phyloP scores from a whole-genome alignment of 2,797 vertebrate genomes.

The Dendrocincla fuliginosa region DNA sequence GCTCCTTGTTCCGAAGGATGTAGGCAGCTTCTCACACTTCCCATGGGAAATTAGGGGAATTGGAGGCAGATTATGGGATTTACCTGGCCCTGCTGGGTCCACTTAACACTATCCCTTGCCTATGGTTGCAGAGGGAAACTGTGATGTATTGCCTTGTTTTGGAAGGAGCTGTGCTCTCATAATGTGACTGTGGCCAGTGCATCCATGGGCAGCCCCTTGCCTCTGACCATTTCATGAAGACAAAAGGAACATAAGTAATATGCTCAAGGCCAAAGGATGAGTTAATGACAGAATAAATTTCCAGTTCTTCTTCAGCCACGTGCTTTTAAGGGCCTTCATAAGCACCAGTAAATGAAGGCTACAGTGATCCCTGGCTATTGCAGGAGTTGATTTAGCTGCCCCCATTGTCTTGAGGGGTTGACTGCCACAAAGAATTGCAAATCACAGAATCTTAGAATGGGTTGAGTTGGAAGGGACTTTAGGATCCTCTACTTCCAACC shows the following conservation, averaged over 20 bases:
- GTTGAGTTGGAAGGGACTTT: not conserved
- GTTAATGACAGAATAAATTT: not conserved
- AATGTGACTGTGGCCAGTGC: too few species aligned
- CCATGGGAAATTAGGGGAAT: not conserved
- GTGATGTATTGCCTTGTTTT: not conserved
- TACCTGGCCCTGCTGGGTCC: accelerated
- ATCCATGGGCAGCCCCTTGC: not conserved
- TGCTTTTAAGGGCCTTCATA: not conserved
- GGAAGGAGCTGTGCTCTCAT: accelerated
- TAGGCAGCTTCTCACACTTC: not conserved
- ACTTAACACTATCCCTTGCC: accelerated
- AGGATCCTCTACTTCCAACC: not conserved
- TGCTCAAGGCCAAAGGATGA: not conserved
- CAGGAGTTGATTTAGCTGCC: not conserved
- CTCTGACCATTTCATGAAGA: not conserved
- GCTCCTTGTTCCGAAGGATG: accelerated
- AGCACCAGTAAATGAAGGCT: not conserved
- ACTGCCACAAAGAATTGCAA: not conserved
- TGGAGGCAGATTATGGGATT: not conserved
- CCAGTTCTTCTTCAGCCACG: not conserved
- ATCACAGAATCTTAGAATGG: not conserved
- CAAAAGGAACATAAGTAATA: not conserved
- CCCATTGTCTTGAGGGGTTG: accelerated
- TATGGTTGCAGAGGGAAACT: not conserved
- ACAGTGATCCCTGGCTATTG: not conserved